Conservation (phyloP, 2,888 invertebrate species). For the Glomeris marginata region DNA sequence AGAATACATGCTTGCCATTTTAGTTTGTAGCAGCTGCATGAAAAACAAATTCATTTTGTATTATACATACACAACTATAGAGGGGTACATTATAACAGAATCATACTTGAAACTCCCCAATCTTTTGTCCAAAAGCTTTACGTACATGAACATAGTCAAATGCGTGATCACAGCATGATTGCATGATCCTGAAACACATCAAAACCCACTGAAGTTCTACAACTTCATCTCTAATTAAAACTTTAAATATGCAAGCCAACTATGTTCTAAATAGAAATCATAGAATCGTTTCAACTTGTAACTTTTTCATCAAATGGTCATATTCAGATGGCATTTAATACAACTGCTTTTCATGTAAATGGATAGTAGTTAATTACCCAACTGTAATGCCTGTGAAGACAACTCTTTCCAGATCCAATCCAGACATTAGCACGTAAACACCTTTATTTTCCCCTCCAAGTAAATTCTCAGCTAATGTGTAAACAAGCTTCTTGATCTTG, state of each 20-base stretch:
- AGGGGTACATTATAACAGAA: background rate
- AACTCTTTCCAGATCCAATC: conserved; percentile 36
- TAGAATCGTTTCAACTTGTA: no score
- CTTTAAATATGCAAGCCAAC: no score
- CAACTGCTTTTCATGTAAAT: no score
- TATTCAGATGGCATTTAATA: no score
- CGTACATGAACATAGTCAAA: conserved; percentile 94
- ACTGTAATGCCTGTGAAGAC: conserved; percentile 33
- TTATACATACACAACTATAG: background rate
- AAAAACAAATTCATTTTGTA: conserved; percentile 5
- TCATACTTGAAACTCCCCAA: conserved; percentile 81
- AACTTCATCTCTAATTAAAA: no score
- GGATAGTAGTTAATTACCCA: no score
- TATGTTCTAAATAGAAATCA: no score
- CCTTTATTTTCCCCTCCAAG: conserved; percentile 32
- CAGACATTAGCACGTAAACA: conserved; percentile 38
- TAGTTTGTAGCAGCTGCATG: conserved; percentile 49
- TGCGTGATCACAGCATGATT: conserved; percentile 81
- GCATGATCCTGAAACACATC: conserved; percentile 53
- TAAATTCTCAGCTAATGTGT: conserved; percentile 32
- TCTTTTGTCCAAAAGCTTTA: conserved; percentile 73
- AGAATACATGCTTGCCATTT: conserved; percentile 92
- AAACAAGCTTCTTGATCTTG: no score
- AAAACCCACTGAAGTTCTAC: no score
- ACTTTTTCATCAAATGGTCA: no score